These are phyloP conservation scores for Penelope pileata DNA, from an alignment of 2,113 vertebrate genomes.

Conservation along the genomic window DNA sequence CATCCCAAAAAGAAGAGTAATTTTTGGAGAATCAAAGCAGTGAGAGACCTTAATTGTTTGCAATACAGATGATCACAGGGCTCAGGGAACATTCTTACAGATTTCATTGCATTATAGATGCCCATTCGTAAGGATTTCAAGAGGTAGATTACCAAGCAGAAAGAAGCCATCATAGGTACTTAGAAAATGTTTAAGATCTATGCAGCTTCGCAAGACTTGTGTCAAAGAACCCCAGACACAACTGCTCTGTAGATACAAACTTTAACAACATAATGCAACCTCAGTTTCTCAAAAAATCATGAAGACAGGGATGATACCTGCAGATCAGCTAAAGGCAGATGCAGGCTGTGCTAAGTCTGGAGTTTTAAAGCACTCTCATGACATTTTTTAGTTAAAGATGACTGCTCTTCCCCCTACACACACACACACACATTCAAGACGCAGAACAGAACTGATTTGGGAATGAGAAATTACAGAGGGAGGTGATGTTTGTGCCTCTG, in stretches of 20 bases:
- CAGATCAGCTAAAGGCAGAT: neutral
- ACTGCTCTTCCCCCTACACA: neutral
- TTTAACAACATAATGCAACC: neutral
- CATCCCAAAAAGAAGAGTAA: constrained; percentile 13
- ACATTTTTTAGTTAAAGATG: neutral
- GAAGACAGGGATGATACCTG: neutral
- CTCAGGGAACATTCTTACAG: neutral
- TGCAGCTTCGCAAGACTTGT: neutral
- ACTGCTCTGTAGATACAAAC: neutral
- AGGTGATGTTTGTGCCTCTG: neutral
- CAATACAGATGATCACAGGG: constrained; percentile 42
- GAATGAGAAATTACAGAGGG: neutral
- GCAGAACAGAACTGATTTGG: neutral
- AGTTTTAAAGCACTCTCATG: neutral
- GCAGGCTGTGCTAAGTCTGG: neutral
- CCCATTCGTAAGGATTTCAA: neutral
- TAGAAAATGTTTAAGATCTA: neutral
- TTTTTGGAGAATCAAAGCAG: constrained; percentile 32
- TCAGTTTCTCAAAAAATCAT: neutral
- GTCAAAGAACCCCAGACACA: neutral
- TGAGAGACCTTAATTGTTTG: constrained; percentile 54
- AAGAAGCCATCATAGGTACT: neutral
- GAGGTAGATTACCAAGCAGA: neutral
- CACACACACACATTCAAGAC: neutral
- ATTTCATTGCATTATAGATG: neutral